Conservation (phyloP, 2,888 invertebrate genomes). For the Oscheius sp. region DNA sequence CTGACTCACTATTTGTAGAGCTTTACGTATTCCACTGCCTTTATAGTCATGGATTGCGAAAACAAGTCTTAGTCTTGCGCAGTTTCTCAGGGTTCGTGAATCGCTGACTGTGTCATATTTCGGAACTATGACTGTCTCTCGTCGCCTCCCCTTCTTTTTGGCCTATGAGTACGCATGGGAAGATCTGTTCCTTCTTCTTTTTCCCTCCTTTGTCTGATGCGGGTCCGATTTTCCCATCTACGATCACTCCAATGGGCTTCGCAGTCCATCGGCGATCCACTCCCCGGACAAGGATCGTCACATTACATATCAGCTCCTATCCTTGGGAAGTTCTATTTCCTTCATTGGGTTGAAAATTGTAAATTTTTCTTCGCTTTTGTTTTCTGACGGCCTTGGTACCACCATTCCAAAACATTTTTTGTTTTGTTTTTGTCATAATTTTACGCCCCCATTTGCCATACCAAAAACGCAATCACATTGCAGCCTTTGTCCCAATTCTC, state of each 20-base stretch:
- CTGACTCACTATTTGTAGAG: conserved; percentile 28
- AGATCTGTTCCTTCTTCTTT: neutral
- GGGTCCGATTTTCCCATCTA: conserved; percentile 15
- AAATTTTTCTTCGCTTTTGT: too few relatives aligned
- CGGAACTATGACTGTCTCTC: too few relatives aligned
- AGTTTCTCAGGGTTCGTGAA: neutral
- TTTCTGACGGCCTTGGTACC: too few relatives aligned
- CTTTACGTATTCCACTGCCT: neutral
- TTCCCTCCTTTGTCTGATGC: conserved; percentile 6
- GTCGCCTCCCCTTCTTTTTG: too few relatives aligned
- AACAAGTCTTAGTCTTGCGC: neutral
- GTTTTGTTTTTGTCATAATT: neutral
- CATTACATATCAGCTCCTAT: too few relatives aligned
- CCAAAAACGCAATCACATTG: neutral
- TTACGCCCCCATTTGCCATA: neutral
- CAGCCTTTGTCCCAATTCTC: neutral
- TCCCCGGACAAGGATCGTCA: neutral
- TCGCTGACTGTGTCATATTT: neutral
- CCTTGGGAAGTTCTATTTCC: too few relatives aligned
- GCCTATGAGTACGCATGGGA: neutral
- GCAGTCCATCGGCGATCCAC: conserved; percentile 2
- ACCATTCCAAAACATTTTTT: neutral
- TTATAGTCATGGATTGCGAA: neutral
- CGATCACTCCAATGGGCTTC: conserved; percentile 6
- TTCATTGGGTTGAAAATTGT: too few relatives aligned